phyloP scores from a whole-genome alignment of 2,888 invertebrate genomes.

The Brenthis ino region DNA sequence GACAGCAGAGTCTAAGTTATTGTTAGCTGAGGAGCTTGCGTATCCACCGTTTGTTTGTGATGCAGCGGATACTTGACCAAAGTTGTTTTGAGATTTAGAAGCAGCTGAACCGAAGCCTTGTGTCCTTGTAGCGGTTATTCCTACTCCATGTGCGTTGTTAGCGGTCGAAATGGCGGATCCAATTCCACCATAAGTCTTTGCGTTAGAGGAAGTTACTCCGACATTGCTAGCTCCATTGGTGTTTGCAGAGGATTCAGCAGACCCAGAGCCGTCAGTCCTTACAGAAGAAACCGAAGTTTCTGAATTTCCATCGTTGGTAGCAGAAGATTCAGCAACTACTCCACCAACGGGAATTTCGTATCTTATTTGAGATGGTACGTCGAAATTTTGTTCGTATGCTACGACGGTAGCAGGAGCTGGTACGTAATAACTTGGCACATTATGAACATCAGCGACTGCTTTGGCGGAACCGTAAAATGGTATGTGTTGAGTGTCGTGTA shows the following conservation, averaged over 20 bases:
- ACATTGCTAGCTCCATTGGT: slow-evolving; percentile 54
- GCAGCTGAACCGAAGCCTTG: slow-evolving; percentile 55
- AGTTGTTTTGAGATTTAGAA: slow-evolving; percentile 54
- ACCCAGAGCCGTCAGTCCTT: slow-evolving; percentile 54
- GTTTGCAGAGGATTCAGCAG: slow-evolving; percentile 60
- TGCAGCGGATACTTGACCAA: slow-evolving; percentile 47
- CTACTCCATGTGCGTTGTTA: slow-evolving; percentile 54
- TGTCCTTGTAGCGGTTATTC: slow-evolving; percentile 55
- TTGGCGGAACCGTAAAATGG: slow-evolving; percentile 47
- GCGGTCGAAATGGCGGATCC: slow-evolving; percentile 62
- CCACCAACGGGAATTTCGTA: slow-evolving; percentile 45
- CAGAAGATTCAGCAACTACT: slow-evolving; percentile 58
- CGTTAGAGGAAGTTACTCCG: slow-evolving; percentile 59
- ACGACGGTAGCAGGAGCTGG: slow-evolving; percentile 63
- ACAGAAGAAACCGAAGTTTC: slow-evolving; percentile 59
- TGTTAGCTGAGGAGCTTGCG: slow-evolving; percentile 51
- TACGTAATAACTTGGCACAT: slow-evolving; percentile 56
- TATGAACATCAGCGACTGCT: slow-evolving; percentile 47
- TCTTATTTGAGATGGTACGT: slow-evolving; percentile 49
- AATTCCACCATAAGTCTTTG: slow-evolving; percentile 54
- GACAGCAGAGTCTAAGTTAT: slow-evolving; percentile 47
- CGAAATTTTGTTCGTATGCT: slow-evolving; percentile 67
- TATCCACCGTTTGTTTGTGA: slow-evolving; percentile 51
- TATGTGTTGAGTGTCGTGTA: slow-evolving; percentile 47
- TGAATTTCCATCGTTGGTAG: slow-evolving; percentile 52